Conservation (phyloP, 2,888 invertebrate genomes). For the Anticlea derivata region DNA sequence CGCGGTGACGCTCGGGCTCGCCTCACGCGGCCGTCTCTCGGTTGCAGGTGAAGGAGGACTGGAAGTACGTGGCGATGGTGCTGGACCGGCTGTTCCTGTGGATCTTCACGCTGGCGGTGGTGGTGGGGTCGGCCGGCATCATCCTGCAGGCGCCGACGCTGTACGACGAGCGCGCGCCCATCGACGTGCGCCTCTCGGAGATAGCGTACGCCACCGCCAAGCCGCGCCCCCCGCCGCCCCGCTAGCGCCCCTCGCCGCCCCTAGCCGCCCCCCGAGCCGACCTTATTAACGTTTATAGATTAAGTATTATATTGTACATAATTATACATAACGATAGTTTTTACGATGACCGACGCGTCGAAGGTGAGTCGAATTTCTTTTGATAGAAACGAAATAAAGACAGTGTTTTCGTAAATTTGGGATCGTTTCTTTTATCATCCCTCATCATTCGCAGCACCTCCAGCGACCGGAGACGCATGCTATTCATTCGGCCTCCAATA, state of each 20-base stretch:
- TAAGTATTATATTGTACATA: slow-evolving; percentile 64
- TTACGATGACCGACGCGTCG: slow-evolving; percentile 71
- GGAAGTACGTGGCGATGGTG: slow-evolving; percentile 99
- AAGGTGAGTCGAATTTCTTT: slow-evolving; percentile 79
- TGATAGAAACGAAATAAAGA: slow-evolving; percentile 80
- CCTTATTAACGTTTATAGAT: slow-evolving; percentile 54
- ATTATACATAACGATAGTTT: slow-evolving; percentile 70
- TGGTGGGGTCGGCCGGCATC: slow-evolving; percentile 96
- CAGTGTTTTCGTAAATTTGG: slow-evolving; percentile 62
- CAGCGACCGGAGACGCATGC: too few relatives aligned
- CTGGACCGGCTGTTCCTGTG: slow-evolving; percentile 97
- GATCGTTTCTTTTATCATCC: too few relatives aligned
- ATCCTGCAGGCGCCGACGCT: slow-evolving; percentile 97
- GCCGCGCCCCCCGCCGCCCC: slow-evolving; percentile 84
- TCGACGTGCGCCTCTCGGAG: slow-evolving; percentile 94
- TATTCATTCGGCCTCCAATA: too few relatives aligned
- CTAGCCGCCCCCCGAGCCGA: slow-evolving; percentile 21
- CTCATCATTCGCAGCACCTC: too few relatives aligned
- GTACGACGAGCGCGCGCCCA: slow-evolving; percentile 95
- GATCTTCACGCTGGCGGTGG: slow-evolving; percentile 97
- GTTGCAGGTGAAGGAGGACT: slow-evolving; percentile 96
- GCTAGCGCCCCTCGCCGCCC: slow-evolving; percentile 30
- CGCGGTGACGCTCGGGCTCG: not conserved
- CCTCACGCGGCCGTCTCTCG: slow-evolving; percentile 58
- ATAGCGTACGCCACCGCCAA: slow-evolving; percentile 95